Conservation (phyloP, 1,140 invertebrate genomes). For the Palaemon carinicauda region DNA sequence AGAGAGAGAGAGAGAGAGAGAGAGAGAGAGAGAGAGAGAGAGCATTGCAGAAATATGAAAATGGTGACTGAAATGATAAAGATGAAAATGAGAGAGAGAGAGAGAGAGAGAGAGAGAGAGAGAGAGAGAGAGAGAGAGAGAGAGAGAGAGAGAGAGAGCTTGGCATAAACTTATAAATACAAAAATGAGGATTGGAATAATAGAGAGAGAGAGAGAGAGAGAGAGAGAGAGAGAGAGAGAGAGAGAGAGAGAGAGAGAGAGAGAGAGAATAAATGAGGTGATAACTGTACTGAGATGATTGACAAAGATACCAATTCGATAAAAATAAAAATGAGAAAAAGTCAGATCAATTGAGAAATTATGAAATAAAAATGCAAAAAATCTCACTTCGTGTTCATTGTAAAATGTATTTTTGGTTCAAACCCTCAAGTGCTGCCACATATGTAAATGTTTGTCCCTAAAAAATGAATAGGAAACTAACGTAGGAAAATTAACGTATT, state of each 20-base stretch:
- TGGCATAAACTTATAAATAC: not conserved
- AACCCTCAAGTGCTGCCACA: no score
- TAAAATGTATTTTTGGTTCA: no score
- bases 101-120: slow-evolving; percentile 1
- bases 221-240: not conserved
- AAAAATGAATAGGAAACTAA: no score
- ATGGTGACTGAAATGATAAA: not conserved
- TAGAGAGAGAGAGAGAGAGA: slow-evolving; percentile 1
- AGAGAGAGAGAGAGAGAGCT: no score
- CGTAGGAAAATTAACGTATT: not conserved
- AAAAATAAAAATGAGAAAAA: not conserved
- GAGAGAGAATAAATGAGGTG: not conserved
- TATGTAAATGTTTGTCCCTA: no score
- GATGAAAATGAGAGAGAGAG: not conserved
- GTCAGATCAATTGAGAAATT: not conserved
- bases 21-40: not conserved
- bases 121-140: no score
- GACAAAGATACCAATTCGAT: not conserved
- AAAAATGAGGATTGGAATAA: not conserved
- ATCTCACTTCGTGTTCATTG: no score
- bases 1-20: not conserved
- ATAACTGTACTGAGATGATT: not conserved
- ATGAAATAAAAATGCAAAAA: no score
- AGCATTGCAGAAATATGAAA: not conserved
- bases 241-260: not conserved